phyloP scores from a whole-genome alignment of 2,888 invertebrate genomes.

The Tipula helvola region DNA sequence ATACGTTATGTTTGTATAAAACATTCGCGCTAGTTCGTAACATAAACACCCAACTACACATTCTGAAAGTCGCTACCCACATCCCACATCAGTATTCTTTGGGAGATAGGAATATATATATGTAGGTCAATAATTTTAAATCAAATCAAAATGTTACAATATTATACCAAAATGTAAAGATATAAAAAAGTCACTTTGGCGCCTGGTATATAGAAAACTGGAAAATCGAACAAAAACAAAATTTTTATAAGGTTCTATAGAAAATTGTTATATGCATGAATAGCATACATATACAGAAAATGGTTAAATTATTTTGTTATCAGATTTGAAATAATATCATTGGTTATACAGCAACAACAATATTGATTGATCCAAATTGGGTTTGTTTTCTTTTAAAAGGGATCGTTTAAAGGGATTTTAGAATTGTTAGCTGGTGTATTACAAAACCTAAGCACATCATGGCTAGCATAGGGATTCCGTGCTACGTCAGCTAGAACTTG shows the following conservation, averaged over 20 bases:
- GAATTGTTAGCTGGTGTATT: too few relatives aligned
- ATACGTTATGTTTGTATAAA: neutral
- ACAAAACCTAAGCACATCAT: neutral
- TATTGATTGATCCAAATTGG: neutral
- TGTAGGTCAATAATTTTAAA: neutral
- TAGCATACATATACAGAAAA: neutral
- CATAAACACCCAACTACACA: neutral
- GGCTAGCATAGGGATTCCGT: too few relatives aligned
- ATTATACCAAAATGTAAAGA: neutral
- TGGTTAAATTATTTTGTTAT: neutral
- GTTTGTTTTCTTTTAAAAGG: neutral
- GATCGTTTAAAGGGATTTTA: too few relatives aligned
- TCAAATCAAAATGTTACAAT: neutral
- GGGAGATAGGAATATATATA: neutral
- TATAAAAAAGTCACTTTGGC: neutral
- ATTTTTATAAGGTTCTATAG: neutral
- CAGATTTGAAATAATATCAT: neutral
- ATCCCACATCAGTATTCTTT: neutral
- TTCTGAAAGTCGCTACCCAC: too few relatives aligned
- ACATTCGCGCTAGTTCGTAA: neutral
- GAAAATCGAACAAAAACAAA: neutral
- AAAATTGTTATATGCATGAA: neutral
- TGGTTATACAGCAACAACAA: neutral
- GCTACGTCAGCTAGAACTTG: too few relatives aligned
- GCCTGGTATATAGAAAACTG: neutral